Evolutionary conservation across 1,140 invertebrate species (phyloP).

Genomic region (Brachionus rubens): DNA sequence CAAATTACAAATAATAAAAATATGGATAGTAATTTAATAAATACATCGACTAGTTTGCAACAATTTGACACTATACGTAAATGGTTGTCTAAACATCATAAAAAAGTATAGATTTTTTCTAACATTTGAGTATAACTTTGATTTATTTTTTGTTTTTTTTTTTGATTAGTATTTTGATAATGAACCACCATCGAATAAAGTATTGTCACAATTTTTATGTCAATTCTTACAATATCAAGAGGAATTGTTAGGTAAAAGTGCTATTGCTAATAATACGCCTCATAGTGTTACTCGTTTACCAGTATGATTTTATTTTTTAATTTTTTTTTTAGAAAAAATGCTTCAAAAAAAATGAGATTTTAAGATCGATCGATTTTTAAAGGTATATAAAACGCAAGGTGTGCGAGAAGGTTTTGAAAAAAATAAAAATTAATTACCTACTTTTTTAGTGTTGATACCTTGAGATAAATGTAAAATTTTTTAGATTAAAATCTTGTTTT

Average conservation of each 20-base stretch:
- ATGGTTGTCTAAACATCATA: conserved; percentile 36
- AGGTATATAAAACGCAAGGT: too few species aligned
- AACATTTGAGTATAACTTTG: background rate
- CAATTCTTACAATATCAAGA: conserved; percentile 44
- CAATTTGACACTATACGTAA: conserved; percentile 37
- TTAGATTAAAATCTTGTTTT: too few species aligned
- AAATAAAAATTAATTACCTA: too few species aligned
- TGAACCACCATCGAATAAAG: conserved; percentile 36
- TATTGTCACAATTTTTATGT: conserved; percentile 11
- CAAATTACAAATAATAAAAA: background rate
- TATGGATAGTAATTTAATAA: conserved; percentile 5
- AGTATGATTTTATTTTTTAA: background rate
- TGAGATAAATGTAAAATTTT: too few species aligned
- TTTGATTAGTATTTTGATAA: conserved; percentile 33
- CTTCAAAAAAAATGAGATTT: background rate
- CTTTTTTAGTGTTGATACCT: too few species aligned
- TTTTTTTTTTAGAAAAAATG: background rate
- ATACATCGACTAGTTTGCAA: conserved; percentile 7
- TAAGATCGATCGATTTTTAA: too few species aligned
- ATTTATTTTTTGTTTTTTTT: background rate
- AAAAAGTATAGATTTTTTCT: conserved; percentile 31
- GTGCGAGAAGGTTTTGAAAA: too few species aligned
- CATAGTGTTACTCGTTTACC: conserved; percentile 19
- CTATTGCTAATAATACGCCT: background rate
- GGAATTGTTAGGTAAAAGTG: conserved; percentile 22